Conservation (phyloP, 2,797 vertebrate species). For the Chelon labrosus region DNA sequence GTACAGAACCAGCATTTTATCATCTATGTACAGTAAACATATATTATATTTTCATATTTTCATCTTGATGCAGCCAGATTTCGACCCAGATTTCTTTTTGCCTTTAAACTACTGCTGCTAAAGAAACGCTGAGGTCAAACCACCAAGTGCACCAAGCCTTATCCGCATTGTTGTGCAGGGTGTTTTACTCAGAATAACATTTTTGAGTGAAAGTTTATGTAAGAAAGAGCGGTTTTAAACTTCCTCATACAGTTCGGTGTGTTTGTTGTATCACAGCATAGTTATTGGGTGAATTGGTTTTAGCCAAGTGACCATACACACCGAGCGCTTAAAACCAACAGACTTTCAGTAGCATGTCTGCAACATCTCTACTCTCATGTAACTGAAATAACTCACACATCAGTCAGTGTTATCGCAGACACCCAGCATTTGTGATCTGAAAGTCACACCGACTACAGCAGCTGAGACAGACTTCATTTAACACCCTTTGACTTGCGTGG, state of each 20-base stretch:
- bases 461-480: neutral
- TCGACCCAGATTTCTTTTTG: no score
- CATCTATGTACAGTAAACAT: no score
- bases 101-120: neutral
- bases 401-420: neutral
- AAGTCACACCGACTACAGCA: neutral
- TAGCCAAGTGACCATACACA: neutral
- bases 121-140: neutral
- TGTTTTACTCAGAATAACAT: no score
- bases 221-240: neutral
- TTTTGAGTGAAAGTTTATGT: no score
- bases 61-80: no score
- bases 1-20: no score
- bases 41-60: no score
- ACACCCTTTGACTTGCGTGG: neutral
- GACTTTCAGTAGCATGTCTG: neutral
- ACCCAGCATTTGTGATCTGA: neutral
- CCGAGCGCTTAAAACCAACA: neutral
- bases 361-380: neutral
- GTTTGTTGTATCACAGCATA: no score
- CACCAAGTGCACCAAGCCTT: neutral
- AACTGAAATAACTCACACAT: neutral
- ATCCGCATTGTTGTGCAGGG: neutral
- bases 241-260: neutral
- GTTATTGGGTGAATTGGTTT: neutral